phyloP scores from a whole-genome alignment of 2,888 invertebrate genomes.

The Heliconius ismenius region DNA sequence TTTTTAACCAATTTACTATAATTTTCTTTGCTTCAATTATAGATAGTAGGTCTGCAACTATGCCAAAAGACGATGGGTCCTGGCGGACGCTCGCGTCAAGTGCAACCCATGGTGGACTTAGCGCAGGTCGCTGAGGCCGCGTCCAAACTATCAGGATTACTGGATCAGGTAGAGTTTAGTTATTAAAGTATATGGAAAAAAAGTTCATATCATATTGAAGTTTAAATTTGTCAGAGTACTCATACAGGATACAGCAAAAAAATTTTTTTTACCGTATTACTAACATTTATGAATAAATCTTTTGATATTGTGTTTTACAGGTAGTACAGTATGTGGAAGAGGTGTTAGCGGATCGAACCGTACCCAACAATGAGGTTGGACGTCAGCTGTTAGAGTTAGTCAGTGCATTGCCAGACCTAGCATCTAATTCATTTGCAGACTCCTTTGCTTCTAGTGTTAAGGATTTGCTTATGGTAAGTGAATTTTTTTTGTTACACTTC shows the following conservation, averaged over 20 bases:
- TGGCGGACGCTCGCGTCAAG: slow-evolving; percentile 81
- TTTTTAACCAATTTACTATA: background rate
- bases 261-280: background rate
- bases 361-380: slow-evolving; percentile 93
- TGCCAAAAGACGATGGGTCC: slow-evolving; percentile 90
- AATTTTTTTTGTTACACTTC: background rate
- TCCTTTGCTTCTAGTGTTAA: slow-evolving; percentile 98
- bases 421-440: slow-evolving; percentile 92
- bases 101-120: slow-evolving; percentile 83
- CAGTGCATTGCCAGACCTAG: slow-evolving; percentile 95
- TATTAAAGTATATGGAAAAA: background rate
- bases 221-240: too few relatives aligned
- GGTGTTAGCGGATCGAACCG: slow-evolving; percentile 89
- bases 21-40: slow-evolving; percentile 34
- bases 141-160: slow-evolving; percentile 86
- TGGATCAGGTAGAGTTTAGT: slow-evolving; percentile 83
- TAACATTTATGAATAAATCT: background rate
- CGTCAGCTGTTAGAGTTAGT: slow-evolving; percentile 94
- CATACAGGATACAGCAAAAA: background rate
- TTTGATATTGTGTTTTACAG: slow-evolving; percentile 47
- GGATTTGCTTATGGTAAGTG: slow-evolving; percentile 93
- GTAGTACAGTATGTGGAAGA: slow-evolving; percentile 95
- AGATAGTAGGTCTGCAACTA: slow-evolving; percentile 88
- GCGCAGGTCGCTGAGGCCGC: slow-evolving; percentile 94
- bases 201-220: background rate